Evolutionary conservation across 2,888 invertebrate species (phyloP).

Genomic region (Trichopoda pennipes): DNA sequence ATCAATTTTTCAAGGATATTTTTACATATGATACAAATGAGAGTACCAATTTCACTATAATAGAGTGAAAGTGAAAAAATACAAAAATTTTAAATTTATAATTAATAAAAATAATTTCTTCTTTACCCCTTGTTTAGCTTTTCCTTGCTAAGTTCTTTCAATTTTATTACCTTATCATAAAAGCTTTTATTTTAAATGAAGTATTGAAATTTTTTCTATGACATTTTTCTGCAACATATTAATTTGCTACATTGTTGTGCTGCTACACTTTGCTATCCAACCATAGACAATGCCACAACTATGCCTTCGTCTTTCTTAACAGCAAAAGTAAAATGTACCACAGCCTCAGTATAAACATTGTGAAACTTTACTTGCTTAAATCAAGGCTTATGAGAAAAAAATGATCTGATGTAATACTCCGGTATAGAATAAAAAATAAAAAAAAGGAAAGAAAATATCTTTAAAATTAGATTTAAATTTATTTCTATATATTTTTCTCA

Average conservation of each 20-base stretch:
- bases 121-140: no score
- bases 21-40: no score
- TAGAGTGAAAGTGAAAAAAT: no score
- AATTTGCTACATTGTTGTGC: constrained; percentile 32
- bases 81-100: no score
- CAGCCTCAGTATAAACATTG: neutral
- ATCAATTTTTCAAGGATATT: no score
- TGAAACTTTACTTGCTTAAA: neutral
- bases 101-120: no score
- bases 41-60: no score
- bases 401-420: no score
- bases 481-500: constrained; percentile 5
- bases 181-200: neutral
- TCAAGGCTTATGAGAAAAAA: neutral
- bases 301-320: neutral
- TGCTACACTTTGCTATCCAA: neutral
- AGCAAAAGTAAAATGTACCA: neutral
- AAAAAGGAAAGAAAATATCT: neutral
- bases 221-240: constrained; percentile 39
- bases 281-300: neutral
- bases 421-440: neutral
- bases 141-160: no score
- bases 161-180: neutral
- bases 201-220: constrained; percentile 13
- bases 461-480: constrained; percentile 13